Evolutionary conservation across 2,113 vertebrate species (phyloP).

Genomic region (Cinclus mexicanus): DNA sequence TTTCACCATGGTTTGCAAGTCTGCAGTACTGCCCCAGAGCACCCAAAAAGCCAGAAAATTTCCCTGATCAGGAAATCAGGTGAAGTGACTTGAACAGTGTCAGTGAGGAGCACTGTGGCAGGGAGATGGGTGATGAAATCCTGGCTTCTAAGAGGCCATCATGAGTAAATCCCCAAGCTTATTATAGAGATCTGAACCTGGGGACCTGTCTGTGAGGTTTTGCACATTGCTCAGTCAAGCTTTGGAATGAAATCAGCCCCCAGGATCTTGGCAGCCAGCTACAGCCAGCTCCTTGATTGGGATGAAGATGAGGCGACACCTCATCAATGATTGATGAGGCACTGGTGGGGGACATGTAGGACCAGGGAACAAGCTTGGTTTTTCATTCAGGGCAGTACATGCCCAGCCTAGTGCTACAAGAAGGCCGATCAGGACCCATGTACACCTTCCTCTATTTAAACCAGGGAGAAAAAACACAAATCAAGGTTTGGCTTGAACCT

Average conservation of each 20-base stretch:
- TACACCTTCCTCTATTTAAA: not conserved
- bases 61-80: not conserved
- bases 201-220: not conserved
- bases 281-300: not conserved
- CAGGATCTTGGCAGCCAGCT: not conserved
- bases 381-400: not conserved
- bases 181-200: not conserved
- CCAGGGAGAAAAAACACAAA: not conserved
- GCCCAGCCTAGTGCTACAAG: not conserved
- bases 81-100: not conserved
- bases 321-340: not conserved
- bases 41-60: not conserved
- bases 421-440: not conserved
- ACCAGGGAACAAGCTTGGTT: not conserved
- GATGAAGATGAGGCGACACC: not conserved
- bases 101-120: not conserved
- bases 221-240: not conserved
- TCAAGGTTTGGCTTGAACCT: not conserved
- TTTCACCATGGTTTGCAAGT: not conserved
- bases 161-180: not conserved
- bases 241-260: not conserved
- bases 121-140: not conserved
- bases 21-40: not conserved
- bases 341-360: not conserved
- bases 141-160: not conserved